phyloP scores from a whole-genome alignment of 2,888 invertebrate species.

The Graphium colonna region DNA sequence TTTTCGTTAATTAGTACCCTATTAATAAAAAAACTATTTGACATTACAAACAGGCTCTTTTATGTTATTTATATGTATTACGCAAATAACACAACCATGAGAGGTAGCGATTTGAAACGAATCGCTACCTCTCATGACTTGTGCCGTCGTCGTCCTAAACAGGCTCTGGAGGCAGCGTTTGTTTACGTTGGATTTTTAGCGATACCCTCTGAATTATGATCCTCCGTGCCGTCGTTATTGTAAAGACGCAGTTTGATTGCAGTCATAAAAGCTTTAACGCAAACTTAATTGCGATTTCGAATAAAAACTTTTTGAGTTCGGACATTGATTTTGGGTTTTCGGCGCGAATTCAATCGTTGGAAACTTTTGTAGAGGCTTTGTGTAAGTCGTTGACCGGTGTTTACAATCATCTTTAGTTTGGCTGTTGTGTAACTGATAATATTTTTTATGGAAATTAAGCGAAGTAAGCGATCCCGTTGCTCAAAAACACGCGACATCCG shows the following conservation, averaged over 20 bases:
- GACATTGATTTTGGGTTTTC: constrained; percentile 6
- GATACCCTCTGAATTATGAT: constrained; percentile 44
- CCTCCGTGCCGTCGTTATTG: constrained; percentile 9
- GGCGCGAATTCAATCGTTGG: constrained; percentile 5
- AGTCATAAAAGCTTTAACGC: constrained; percentile 33
- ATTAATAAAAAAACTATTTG: too few relatives aligned
- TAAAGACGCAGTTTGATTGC: constrained; percentile 30
- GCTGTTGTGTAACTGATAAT: too few relatives aligned
- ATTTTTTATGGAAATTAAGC: too few relatives aligned
- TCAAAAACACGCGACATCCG: too few relatives aligned
- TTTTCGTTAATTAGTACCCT: too few relatives aligned
- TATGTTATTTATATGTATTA: too few relatives aligned
- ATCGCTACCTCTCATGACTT: constrained; percentile 37
- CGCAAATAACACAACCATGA: too few relatives aligned
- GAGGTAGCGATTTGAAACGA: too few relatives aligned
- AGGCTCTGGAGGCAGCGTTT: constrained; percentile 54
- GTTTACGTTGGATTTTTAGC: constrained; percentile 66
- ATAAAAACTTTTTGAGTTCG: constrained; percentile 7
- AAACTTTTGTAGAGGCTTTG: neutral
- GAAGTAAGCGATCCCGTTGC: too few relatives aligned
- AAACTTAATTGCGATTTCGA: constrained; percentile 5
- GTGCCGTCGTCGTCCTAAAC: constrained; percentile 39
- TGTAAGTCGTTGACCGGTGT: neutral
- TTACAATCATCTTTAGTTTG: too few relatives aligned
- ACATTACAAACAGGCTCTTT: too few relatives aligned